phyloP scores from a whole-genome alignment of 2,888 invertebrate genomes.

The Sipha maydis region DNA sequence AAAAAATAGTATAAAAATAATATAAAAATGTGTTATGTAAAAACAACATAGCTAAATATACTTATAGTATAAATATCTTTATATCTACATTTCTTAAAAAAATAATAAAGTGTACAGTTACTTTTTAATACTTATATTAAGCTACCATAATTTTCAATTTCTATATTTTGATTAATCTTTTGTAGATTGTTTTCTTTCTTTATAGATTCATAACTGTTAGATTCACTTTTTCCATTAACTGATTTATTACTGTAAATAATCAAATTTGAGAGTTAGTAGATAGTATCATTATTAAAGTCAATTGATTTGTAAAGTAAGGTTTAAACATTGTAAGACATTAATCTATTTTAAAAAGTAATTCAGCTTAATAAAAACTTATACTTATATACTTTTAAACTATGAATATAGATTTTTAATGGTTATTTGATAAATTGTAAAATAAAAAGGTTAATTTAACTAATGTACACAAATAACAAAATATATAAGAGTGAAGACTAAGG shows the following conservation, averaged over 20 bases:
- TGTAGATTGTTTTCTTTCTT: conserved; percentile 45
- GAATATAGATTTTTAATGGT: not conserved
- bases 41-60: conserved; percentile 26
- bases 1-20: conserved; percentile 44
- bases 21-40: conserved; percentile 22
- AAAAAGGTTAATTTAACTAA: too few relatives aligned
- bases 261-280: not conserved
- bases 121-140: conserved; percentile 50
- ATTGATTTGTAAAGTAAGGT: not conserved
- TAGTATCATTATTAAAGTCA: not conserved
- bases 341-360: not conserved
- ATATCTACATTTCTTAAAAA: conserved; percentile 13
- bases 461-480: too few relatives aligned
- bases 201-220: not conserved
- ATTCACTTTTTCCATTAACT: conserved; percentile 57
- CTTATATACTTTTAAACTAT: not conserved
- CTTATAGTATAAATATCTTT: not conserved
- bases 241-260: conserved; percentile 50
- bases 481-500: too few relatives aligned
- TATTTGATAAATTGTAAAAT: too few relatives aligned
- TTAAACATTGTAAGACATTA: not conserved
- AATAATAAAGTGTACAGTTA: not conserved
- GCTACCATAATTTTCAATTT: conserved; percentile 42
- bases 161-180: conserved; percentile 19
- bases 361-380: not conserved